phyloP scores from a whole-genome alignment of 2,113 vertebrate genomes.

The Nesogale talazaci region DNA sequence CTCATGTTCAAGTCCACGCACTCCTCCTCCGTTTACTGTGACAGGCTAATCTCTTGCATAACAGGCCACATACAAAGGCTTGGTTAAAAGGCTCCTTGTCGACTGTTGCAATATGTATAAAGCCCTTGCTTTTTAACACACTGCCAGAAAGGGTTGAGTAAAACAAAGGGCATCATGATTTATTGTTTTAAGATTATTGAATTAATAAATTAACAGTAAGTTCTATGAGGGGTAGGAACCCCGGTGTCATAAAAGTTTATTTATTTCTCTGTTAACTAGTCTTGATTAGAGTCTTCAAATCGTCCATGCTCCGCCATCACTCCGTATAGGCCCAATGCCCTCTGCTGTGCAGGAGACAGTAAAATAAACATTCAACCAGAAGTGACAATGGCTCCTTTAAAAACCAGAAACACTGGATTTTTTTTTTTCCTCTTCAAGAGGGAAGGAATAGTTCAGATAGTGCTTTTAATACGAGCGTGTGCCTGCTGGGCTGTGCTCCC shows the following conservation, averaged over 20 bases:
- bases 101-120: slow-evolving; percentile 83
- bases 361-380: slow-evolving; percentile 84
- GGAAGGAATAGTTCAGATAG: slow-evolving; percentile 74
- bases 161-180: slow-evolving; percentile 86
- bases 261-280: slow-evolving; percentile 83
- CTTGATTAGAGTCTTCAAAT: slow-evolving; percentile 86
- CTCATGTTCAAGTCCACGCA: slow-evolving; percentile 20
- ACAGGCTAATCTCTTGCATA: slow-evolving; percentile 77
- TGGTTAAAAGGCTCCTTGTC: slow-evolving; percentile 68
- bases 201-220: slow-evolving; percentile 87
- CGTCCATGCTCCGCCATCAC: slow-evolving; percentile 79
- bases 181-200: slow-evolving; percentile 87
- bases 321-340: slow-evolving; percentile 84
- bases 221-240: slow-evolving; percentile 81
- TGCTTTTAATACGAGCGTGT: slow-evolving; percentile 60
- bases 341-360: slow-evolving; percentile 76
- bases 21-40: slow-evolving; percentile 47
- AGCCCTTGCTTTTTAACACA: slow-evolving; percentile 77
- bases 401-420: slow-evolving; percentile 62
- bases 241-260: slow-evolving; percentile 82
- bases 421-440: slow-evolving; percentile 36
- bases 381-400: slow-evolving; percentile 83
- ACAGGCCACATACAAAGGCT: slow-evolving; percentile 75
- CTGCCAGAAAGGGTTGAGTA: slow-evolving; percentile 79
- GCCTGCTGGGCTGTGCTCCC: slow-evolving; percentile 42